Evolutionary conservation across 1,140 invertebrate species (phyloP), one percentile per base, ranked within the genome.

Genomic region (Leptopilina clavipes): DNA sequence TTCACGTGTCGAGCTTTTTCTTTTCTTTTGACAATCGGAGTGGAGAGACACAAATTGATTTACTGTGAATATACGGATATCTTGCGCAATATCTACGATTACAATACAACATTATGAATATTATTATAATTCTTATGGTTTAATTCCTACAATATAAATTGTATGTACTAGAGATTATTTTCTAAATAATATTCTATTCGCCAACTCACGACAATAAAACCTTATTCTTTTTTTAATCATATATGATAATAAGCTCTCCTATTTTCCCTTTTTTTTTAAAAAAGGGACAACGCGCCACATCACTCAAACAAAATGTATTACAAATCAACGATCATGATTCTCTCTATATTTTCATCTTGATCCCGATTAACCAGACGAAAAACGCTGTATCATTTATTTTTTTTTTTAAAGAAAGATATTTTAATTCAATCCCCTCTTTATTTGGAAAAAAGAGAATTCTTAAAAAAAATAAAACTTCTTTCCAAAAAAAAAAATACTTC

Each of bases 201-300:
- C 25, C 14, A 14, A 65, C 11, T 31, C 25, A 8, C 25, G 59
- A 22, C 54, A 59, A 22, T 59, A 17, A 1, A 59, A 37, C 10
- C 59, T 65, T 37, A 37, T 54, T 73, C 10, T 56, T 56, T 40
- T 18, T 1, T 40, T 40, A 3, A 31, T 73, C 54, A n/a, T 56
- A 40, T 73, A 56, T 56, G 37, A 56, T 37, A 40, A 76, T 76
- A 76, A 76, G 75, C 75, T 76, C 75, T 70, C 70, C 44, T 44
- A 56, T 59, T 73, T 73, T 12, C 25, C 17, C 8, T 48, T 22
- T 14, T n/a, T n/a, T 25, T 31, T 5, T 18, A 25, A 9, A 11
- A 7, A 6, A 22, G 59, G 22, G 11, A 65, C 25, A 22, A 65
- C 14, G 22, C 44, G 37, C 37, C 37, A 40, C 44, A 45, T 45